These are phyloP conservation scores for Acleris laterana DNA, from an alignment of 2,888 invertebrate genomes.

Conservation along the genomic window DNA sequence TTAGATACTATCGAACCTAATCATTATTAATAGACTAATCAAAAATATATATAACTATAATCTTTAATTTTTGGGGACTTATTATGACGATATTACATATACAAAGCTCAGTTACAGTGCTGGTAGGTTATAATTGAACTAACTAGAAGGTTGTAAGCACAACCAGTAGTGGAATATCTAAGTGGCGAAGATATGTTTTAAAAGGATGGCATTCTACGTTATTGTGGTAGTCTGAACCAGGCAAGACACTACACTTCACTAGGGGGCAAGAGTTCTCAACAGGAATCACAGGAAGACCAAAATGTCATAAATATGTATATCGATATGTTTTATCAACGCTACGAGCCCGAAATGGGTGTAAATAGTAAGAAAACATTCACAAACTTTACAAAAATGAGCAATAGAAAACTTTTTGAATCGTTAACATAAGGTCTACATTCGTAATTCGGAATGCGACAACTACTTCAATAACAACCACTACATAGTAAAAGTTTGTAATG, in stretches of 20 bases:
- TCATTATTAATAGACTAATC: conserved; percentile 17
- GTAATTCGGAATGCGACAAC: conserved; percentile 43
- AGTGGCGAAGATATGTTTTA: conserved; percentile 4
- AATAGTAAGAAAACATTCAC: conserved; percentile 23
- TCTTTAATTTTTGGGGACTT: conserved; percentile 9
- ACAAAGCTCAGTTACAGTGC: conserved; percentile 23
- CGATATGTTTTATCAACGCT: conserved; percentile 34
- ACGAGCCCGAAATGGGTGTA: conserved; percentile 19
- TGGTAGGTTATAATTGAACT: conserved; percentile 11
- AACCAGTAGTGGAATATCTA: background rate
- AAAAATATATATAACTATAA: conserved; percentile 19
- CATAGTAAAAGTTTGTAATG: conserved; percentile 38
- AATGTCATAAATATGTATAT: conserved; percentile 22
- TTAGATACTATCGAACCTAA: conserved; percentile 30
- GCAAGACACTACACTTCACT: conserved; percentile 47
- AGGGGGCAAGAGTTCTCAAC: conserved; percentile 48
- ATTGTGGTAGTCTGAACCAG: conserved; percentile 52
- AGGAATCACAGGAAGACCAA: conserved; percentile 33
- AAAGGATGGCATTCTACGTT: conserved; percentile 23
- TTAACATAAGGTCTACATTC: conserved; percentile 33
- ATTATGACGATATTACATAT: conserved; percentile 4
- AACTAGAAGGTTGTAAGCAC: background rate
- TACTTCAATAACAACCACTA: conserved; percentile 22
- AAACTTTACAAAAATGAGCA: conserved; percentile 31
- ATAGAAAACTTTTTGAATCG: conserved; percentile 13